phyloP scores from a whole-genome alignment of 2,888 invertebrate species.

The Plagodis pulveraria region DNA sequence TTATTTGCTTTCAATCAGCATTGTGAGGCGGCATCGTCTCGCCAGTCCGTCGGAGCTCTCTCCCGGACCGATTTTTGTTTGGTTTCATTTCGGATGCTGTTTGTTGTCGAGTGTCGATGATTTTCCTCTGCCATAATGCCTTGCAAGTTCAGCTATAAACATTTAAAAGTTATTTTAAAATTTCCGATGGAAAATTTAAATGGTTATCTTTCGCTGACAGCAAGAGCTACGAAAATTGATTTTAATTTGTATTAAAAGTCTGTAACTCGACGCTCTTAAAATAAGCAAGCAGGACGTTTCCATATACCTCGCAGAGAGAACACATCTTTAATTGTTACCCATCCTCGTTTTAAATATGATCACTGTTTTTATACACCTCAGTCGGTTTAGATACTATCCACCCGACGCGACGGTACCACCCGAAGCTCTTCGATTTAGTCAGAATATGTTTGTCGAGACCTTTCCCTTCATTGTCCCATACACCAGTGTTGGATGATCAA shows the following conservation, averaged over 20 bases:
- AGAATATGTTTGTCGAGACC: too few species aligned
- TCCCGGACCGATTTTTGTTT: conserved; percentile 76
- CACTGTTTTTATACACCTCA: too few species aligned
- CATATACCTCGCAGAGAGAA: conserved; percentile 3
- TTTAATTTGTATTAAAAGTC: conserved; percentile 2
- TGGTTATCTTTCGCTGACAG: conserved; percentile 15
- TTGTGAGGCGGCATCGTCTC: conserved; percentile 67
- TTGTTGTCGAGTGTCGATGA: conserved; percentile 74
- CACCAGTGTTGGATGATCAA: too few species aligned
- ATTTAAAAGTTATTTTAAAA: conserved; percentile 31
- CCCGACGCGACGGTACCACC: too few species aligned
- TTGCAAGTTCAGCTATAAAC: conserved; percentile 26
- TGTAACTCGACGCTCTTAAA: background rate
- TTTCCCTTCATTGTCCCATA: background rate
- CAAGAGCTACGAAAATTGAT: conserved; percentile 10
- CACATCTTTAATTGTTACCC: too few species aligned
- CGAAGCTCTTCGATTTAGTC: too few species aligned
- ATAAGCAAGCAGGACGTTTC: background rate
- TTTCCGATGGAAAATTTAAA: conserved; percentile 29
- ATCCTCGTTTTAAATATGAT: too few species aligned
- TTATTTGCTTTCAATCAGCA: conserved; percentile 85
- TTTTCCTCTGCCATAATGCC: conserved; percentile 51
- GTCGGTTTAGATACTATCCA: too few species aligned
- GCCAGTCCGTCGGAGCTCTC: conserved; percentile 42
- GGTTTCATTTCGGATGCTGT: conserved; percentile 80